Percentiles rank a stretch among this genome's conserved stretches.
These are phyloP conservation scores for Geothlypis trichas DNA, from an alignment of 2,113 vertebrate genomes.

Conservation along the genomic window DNA sequence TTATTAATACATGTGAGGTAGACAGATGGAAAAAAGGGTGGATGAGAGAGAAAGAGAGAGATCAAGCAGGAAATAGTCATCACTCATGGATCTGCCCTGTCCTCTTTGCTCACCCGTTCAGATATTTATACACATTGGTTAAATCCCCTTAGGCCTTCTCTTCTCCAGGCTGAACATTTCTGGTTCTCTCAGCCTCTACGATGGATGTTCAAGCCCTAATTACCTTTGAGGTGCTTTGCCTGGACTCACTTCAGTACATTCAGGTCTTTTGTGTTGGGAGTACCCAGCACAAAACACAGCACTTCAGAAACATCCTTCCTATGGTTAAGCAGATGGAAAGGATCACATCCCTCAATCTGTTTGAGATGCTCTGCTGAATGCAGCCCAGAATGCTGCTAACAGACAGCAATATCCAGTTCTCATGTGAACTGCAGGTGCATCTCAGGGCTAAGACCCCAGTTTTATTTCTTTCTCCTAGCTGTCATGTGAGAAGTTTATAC, in stretches of 20 bases:
- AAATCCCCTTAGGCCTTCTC: not conserved
- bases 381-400: not conserved
- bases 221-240: not conserved
- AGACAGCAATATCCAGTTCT: not conserved
- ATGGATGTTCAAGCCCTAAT: not conserved
- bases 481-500: not conserved
- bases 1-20: not conserved
- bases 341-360: not conserved
- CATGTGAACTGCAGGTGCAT: not conserved
- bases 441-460: not conserved
- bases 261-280: rapidly evolving
- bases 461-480: not conserved
- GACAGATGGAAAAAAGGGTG: not conserved
- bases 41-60: not conserved
- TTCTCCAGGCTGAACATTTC: not conserved
- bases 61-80: not conserved
- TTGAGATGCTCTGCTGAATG: not conserved
- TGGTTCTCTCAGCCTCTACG: not conserved
- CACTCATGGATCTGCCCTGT: not conserved
- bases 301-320: not conserved
- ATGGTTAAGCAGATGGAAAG: not conserved
- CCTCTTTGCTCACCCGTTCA: rapidly evolving
- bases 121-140: not conserved
- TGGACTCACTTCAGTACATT: not conserved
- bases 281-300: not conserved